Evolutionary conservation across 2,888 invertebrate species (phyloP).

Genomic region (Gisinianus flammeolus): DNA sequence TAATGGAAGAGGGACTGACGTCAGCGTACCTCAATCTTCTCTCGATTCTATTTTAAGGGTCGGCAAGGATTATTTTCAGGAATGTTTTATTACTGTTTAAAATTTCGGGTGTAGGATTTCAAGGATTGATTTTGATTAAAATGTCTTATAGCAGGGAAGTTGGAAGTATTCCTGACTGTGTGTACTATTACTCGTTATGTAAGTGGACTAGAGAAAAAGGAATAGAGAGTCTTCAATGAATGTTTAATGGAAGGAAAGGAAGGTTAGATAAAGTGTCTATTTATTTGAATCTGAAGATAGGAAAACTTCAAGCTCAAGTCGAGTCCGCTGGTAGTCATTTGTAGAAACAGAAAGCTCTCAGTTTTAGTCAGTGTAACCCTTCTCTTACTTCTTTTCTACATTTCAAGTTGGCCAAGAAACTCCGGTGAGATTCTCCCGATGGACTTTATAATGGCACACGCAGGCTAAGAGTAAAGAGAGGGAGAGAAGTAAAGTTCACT

Average conservation of each 20-base stretch:
- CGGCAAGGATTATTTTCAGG: constrained; percentile 39
- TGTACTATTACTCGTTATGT: too few species aligned
- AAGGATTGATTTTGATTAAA: too few species aligned
- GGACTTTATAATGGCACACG: constrained; percentile 7
- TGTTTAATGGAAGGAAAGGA: too few species aligned
- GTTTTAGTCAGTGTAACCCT: constrained; percentile 5
- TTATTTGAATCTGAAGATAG: constrained; percentile 19
- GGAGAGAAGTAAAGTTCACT: background rate
- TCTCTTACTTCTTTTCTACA: background rate
- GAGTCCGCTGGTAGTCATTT: constrained; percentile 17
- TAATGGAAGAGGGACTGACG: constrained; percentile 36
- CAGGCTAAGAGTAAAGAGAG: constrained; percentile 1
- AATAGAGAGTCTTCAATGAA: constrained; percentile 13
- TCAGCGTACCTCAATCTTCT: constrained; percentile 26
- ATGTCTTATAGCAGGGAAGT: too few species aligned
- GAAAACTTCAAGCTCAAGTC: constrained; percentile 7
- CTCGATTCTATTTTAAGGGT: constrained; percentile 39
- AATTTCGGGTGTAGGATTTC: too few species aligned
- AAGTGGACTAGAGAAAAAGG: background rate
- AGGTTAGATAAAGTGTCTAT: constrained; percentile 41
- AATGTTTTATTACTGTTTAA: constrained; percentile 40
- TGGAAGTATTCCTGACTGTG: too few species aligned
- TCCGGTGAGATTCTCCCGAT: constrained; percentile 18
- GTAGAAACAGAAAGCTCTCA: constrained; percentile 11
- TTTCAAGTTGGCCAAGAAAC: constrained; percentile 12